Evolutionary conservation across 2,113 vertebrate species (phyloP).

Genomic region (Centropus unirufus): DNA sequence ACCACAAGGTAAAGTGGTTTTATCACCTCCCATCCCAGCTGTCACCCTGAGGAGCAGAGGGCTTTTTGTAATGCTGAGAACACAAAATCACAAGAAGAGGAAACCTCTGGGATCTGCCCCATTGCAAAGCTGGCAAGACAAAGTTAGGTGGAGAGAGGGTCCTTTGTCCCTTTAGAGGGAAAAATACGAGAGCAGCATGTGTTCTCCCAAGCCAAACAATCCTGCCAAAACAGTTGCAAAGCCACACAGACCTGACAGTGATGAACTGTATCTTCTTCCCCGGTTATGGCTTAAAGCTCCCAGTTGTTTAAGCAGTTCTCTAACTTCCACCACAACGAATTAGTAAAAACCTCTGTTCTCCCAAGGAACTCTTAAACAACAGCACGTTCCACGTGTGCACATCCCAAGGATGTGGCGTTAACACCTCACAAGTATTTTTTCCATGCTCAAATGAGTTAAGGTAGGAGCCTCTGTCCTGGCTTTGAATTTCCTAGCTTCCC

Average conservation of each 20-base stretch:
- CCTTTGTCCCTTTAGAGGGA: neutral
- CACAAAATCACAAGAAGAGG: neutral
- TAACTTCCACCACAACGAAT: neutral
- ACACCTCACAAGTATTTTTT: neutral
- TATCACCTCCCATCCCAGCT: neutral
- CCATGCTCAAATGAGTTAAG: slow-evolving; percentile 2
- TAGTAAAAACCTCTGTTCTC: neutral
- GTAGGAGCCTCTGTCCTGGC: neutral
- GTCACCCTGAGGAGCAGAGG: neutral
- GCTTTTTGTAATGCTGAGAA: neutral
- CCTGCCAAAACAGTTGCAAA: neutral
- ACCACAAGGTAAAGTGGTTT: fast-evolving
- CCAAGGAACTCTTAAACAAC: neutral
- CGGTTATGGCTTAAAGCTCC: neutral
- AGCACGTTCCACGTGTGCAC: fast-evolving
- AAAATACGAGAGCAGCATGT: neutral
- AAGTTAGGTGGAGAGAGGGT: neutral
- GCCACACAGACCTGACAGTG: neutral
- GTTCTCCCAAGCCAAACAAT: neutral
- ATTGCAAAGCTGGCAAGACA: neutral
- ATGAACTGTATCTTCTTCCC: neutral
- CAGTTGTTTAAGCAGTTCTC: neutral
- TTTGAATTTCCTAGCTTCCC: slow-evolving; percentile 27
- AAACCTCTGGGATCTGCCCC: neutral
- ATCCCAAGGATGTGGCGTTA: neutral